Base-by-base conservation (phyloP, 1,140 invertebrate species). In the Hylaeus anthracinus region DNA sequence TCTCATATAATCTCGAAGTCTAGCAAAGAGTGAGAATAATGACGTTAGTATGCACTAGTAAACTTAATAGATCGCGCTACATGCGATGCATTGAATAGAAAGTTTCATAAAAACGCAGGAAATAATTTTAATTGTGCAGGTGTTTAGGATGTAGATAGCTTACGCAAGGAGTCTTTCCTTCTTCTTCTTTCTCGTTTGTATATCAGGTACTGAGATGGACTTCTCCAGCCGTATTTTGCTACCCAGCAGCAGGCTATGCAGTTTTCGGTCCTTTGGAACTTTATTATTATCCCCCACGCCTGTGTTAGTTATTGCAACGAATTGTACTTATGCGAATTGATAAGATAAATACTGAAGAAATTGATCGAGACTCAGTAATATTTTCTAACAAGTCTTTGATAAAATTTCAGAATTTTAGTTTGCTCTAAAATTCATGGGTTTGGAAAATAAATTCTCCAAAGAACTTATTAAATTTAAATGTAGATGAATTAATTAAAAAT, bases 141-240 rank as follows among this genome's bases (percentile, higher is more conserved):
- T 26, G 26, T 26, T 26, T 26, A 26, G 26, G 10, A 55, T 53
- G 41, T 55, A 15, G 64, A 56, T 73, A 82, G 95, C 95, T 95
- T 92, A 97, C 96, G 94, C 95, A 81, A 95, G 92, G 5, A 96
- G 89, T 82, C 96, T 91, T 86, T 96, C 95, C 65, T 95, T 92
- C 87, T 96, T 97, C 85, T 96, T 96, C 5, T 92, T 94, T 85
- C 95, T 95, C 45, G 95, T 96, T 78, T 96, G 95, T 79, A 98
- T 97, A 88, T 98, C 96, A 1, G 97, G 97, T 95, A 98, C 96
- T 0, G 97, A 97, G 55, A 95, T 92, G 2, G 97, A 97, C 90
- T 97, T 97, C 87, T 97, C 96, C 43, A 97, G 89, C 0, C 96
- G 95, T 43, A 94, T 94, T 88, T 95, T 95, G 76, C 92, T 94